Base-by-base conservation (phyloP, 1,140 invertebrate species). In the Ridgeia piscesae region DNA sequence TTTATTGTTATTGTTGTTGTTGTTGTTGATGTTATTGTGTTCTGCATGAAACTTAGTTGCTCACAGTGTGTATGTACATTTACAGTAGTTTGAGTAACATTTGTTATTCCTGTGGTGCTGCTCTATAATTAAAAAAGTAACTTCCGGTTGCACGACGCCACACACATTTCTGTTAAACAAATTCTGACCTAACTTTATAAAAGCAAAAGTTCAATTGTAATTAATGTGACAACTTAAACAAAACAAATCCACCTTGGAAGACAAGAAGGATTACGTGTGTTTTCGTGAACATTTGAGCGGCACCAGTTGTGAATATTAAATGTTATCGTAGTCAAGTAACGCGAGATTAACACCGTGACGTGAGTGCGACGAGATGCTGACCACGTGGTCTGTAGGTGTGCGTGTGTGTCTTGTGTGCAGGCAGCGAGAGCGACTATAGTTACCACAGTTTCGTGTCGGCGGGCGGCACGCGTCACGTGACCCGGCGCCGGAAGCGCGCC, bases 381-480 rank as follows among this genome's bases (percentile, higher is more conserved):
- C 27, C 58, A 77, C 14, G 58, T 77, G 2, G 58, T 77, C 58
- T 77, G 58, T 77, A 77, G 6, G 58, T 77, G 17, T 77, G 58
- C 27, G 27, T 77, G 2, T 77, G 17, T 77, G 58, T 77, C 17
- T 77, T 77, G 58, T 77, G 58, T 77, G 14, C 58, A 92, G 91
- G 35, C 33, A 88, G 50, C 88, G 91, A 92, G 33, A 88, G 48
- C 34, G 91, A 92, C 91, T 92, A 88, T 42, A 92, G 91, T 48
- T 92, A 92, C 91, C 11, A 42, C 27, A 94, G 95, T 93, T 94
- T 95, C 6, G 93, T 94, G 34, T 95, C 95, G 92, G 95, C 93
- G n/a, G 95, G 95, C 27, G 95, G 95, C 9, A 96, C 95, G 0
- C 94, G 95, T 21, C 94, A 95, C 89, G 95, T 95, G 8, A 93